Evolutionary conservation across 2,113 vertebrate species (phyloP).

Genomic region (Gopherus flavomarginatus): DNA sequence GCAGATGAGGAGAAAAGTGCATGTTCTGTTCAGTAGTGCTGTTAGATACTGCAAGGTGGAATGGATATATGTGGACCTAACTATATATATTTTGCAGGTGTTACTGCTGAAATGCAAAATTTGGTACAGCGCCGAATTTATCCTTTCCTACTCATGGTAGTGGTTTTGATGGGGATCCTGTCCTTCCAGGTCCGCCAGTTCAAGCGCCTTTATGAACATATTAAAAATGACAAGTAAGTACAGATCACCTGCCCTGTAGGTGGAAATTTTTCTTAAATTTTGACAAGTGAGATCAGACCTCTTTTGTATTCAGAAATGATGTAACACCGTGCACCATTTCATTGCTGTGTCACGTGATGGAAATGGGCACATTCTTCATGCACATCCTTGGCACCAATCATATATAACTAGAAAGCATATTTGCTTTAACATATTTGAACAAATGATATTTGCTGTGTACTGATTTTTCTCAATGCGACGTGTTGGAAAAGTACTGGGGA

Average conservation of each 20-base stretch:
- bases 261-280: background rate
- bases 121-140: slow-evolving; percentile 97
- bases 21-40: background rate
- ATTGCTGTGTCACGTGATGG: background rate
- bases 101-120: slow-evolving; percentile 96
- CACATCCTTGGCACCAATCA: background rate
- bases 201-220: slow-evolving; percentile 99
- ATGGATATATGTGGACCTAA: background rate
- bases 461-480: background rate
- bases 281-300: background rate
- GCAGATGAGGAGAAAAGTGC: accelerated
- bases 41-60: background rate
- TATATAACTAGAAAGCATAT: background rate
- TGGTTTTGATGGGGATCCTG: slow-evolving; percentile 93
- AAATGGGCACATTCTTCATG: background rate
- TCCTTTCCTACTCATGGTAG: slow-evolving; percentile 97
- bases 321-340: background rate
- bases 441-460: background rate
- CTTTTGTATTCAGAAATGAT: background rate
- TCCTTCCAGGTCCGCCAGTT: slow-evolving; percentile 99
- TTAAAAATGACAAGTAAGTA: slow-evolving; percentile 99
- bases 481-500: background rate
- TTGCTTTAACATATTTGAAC: background rate
- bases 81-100: slow-evolving; percentile 80
- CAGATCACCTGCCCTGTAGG: accelerated